Evolutionary conservation across 2,113 vertebrate species (phyloP), one percentile per base, ranked within the genome.

Genomic region (Nymphicus hollandicus): DNA sequence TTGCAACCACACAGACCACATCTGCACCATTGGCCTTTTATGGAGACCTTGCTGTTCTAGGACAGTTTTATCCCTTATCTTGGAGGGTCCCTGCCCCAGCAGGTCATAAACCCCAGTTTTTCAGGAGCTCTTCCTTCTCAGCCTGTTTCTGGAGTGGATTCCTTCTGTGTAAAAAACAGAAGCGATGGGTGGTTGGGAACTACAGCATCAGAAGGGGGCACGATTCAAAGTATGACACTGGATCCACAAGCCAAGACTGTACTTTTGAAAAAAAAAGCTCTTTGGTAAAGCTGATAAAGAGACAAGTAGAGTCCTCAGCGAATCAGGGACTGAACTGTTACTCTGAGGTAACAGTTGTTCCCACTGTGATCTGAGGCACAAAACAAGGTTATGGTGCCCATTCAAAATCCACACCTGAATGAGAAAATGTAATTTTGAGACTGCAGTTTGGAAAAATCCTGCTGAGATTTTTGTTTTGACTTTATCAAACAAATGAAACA

Each of bases 401-500:
- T 87, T 93, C 41, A 91, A 92, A 95, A 89, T 49, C 73, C 53
- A 86, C 63, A 95, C 46, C 37, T 83, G 84, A 82, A 58, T 43
- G 63, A 93, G 70, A 91, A 89, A 88, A 95, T 25, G 13, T 69
- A 61, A 61, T 93, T 89, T 88, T 73, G 78, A 85, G 66, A 53
- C 25, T 46, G 28, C 58, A 50, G 10, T 2, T 7, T 13, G 41
- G 81, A 91, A 93, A 95, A 88, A 56, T 85, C 81, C 44, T 17
- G 43, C 66, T 85, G 84, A 80, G 74, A 66, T 82, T 89, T 94
- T 91, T 95, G 74, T 72, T 95, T 89, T 93, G 78, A 76, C 74
- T 88, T 94, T 86, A 73, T 94, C 71, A 88, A 89, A 60, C 69
- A 95, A 95, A 91, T 58, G 61, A 88, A 96, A 95, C 74, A 94